Conservation (phyloP, 2,113 vertebrate genomes). For the Beaufortia kweichowensis region DNA sequence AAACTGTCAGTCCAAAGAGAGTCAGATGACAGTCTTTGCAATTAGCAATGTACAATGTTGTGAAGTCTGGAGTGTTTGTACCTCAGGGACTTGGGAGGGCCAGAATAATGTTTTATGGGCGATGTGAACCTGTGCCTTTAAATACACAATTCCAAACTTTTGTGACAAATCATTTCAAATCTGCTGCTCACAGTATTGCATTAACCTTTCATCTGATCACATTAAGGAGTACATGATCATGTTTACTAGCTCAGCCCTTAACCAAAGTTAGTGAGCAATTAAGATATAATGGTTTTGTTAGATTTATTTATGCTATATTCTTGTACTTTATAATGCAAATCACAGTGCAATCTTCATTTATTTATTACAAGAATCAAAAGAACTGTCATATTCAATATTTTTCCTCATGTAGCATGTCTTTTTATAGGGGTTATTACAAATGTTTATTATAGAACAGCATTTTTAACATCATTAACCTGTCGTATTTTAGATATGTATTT, state of each 20-base stretch:
- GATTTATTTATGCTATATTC: slow-evolving; percentile 99
- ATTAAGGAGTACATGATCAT: slow-evolving; percentile 77
- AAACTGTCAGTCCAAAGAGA: slow-evolving; percentile 43
- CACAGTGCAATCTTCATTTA: slow-evolving; percentile 99
- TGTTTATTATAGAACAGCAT: slow-evolving; percentile 87
- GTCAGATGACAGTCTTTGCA: slow-evolving; percentile 17
- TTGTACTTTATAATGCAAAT: slow-evolving; percentile 99
- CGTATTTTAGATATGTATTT: slow-evolving; percentile 60
- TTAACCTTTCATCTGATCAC: slow-evolving; percentile 63
- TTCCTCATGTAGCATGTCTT: slow-evolving; percentile 88
- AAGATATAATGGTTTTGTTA: slow-evolving; percentile 86
- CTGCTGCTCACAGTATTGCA: slow-evolving; percentile 63
- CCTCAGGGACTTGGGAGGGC: slow-evolving; percentile 52
- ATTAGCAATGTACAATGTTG: slow-evolving; percentile 25
- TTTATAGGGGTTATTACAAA: slow-evolving; percentile 84
- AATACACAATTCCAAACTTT: slow-evolving; percentile 3
- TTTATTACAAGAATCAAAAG: slow-evolving; percentile 97
- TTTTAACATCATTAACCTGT: slow-evolving; percentile 92
- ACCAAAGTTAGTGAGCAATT: slow-evolving; percentile 97
- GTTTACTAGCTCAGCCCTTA: slow-evolving; percentile 90
- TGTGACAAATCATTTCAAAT: slow-evolving; percentile 23
- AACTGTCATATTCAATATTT: slow-evolving; percentile 95
- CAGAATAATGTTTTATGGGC: slow-evolving; percentile 15
- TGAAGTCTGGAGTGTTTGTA: slow-evolving; percentile 53
- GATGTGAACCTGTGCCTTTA: background rate